Evolutionary conservation across 1,140 invertebrate species (phyloP).

Genomic region (Galleria mellonella): DNA sequence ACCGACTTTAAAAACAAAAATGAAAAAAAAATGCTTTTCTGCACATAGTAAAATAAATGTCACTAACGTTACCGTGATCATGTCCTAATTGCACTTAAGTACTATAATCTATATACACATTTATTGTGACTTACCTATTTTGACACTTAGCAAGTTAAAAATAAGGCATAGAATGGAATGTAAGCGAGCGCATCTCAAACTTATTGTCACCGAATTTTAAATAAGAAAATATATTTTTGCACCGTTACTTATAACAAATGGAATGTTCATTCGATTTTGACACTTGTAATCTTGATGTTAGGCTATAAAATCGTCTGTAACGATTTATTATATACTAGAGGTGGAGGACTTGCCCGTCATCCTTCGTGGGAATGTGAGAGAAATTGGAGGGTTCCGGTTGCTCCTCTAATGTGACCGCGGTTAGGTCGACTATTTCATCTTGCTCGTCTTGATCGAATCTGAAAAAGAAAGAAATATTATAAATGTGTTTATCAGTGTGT

Average conservation of each 20-base stretch:
- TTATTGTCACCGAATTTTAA: constrained; percentile 9
- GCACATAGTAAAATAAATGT: too few relatives aligned
- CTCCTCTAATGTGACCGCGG: constrained; percentile 63
- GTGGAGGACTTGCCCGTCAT: constrained; percentile 69
- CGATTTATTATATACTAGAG: constrained; percentile 63
- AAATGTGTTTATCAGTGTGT: neutral
- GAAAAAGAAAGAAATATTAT: constrained; percentile 9
- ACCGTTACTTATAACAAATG: neutral
- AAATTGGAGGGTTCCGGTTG: constrained; percentile 30
- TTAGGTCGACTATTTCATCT: constrained; percentile 69
- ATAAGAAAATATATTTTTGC: constrained; percentile 5
- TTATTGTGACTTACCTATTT: constrained; percentile 10
- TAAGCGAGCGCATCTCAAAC: constrained; percentile 1
- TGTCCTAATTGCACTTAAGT: too few relatives aligned
- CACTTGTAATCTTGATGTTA: constrained; percentile 13
- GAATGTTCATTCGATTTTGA: constrained; percentile 14
- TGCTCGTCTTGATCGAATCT: constrained; percentile 70
- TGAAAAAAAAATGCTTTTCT: too few relatives aligned
- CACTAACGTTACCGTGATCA: too few relatives aligned
- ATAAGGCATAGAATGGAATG: constrained; percentile 26
- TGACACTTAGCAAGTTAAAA: constrained; percentile 16
- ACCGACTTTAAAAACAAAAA: too few relatives aligned
- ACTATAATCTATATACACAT: too few relatives aligned
- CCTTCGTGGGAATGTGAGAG: constrained; percentile 41
- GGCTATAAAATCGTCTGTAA: constrained; percentile 62